Evolutionary conservation across 2,113 vertebrate species (phyloP), one percentile per base, ranked within the genome.

Genomic region (Corvus moneduloides): DNA sequence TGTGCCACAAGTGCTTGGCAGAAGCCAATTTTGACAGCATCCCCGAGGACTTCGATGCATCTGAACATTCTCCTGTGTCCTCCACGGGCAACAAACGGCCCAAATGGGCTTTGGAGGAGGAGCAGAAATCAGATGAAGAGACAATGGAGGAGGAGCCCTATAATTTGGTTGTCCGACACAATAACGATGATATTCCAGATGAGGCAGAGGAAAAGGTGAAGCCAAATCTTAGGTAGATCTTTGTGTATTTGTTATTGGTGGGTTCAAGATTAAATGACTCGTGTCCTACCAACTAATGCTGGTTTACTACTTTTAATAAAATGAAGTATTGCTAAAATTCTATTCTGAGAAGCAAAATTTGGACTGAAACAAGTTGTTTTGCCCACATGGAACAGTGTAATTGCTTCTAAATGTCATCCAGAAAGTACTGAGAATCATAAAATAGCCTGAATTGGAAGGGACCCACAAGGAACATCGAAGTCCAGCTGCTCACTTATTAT

Each of bases 141-240:
- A 97, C 99, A 37, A 94, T 97, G 2, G 99, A 99, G 92, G 99
- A 99, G 76, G 99, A 99, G 22, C 99, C 99, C 4, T 98, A 98
- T 5, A 98, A 99, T 92, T 97, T 99, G 94, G 99, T 99, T 75
- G 99, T 99, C 80, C 98, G 99, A 43, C 99, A 99, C n/a, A 98
- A 98, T 58, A 48, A 51, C 0, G 98, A 99, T 3, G 98, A 99
- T 71, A 96, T 95, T 46, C 97, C 98, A 2, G 99, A 98, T 13
- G 99, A 99, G 96, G 94, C 13, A 22, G 98, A 98, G 44, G 98
- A 97, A 97, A 98, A 99, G 94, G 94, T 96, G 71, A 97, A 97
- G 48, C 96, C 98, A 69, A 98, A 97, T 61, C 88, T 98, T 62
- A 97, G 98, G 95, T 98, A 98, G 97, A 95, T 56, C 12, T 94